Percentiles rank a stretch among this genome's conserved stretches.
Evolutionary conservation across 2,888 invertebrate genomes (phyloP).

Genomic region (Tipula vernalis): DNA sequence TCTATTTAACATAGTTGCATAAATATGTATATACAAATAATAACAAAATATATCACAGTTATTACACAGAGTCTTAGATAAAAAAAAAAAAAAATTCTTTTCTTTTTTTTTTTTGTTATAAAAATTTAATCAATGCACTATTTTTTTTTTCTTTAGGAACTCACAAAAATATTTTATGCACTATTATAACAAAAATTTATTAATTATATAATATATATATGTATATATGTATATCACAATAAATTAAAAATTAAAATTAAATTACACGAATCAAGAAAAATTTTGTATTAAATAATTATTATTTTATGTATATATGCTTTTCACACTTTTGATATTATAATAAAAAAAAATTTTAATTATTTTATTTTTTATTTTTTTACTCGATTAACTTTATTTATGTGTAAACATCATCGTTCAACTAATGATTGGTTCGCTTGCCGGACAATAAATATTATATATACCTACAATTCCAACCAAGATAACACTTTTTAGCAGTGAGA

Average conservation of each 20-base stretch:
- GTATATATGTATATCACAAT: not conserved
- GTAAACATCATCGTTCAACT: not conserved
- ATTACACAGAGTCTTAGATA: not conserved
- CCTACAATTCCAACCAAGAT: not conserved
- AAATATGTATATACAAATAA: not conserved
- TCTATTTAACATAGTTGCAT: not conserved
- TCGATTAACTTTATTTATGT: conserved; percentile 4
- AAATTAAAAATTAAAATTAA: not conserved
- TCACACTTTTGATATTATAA: not conserved
- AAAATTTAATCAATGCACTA: not conserved
- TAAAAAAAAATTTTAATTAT: not conserved
- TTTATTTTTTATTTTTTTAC: not conserved
- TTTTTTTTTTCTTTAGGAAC: not conserved
- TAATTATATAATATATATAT: too few relatives aligned
- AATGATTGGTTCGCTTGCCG: not conserved
- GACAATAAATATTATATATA: not conserved
- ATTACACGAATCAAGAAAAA: not conserved
- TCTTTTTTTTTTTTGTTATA: not conserved
- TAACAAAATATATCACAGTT: not conserved
- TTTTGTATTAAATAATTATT: not conserved
- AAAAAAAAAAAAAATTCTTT: not conserved
- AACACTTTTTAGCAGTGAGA: not conserved
- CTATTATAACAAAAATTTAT: not conserved
- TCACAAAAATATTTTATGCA: not conserved
- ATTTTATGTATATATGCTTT: not conserved